Evolutionary conservation across 1,140 invertebrate species (phyloP).

Genomic region (Physella acuta): DNA sequence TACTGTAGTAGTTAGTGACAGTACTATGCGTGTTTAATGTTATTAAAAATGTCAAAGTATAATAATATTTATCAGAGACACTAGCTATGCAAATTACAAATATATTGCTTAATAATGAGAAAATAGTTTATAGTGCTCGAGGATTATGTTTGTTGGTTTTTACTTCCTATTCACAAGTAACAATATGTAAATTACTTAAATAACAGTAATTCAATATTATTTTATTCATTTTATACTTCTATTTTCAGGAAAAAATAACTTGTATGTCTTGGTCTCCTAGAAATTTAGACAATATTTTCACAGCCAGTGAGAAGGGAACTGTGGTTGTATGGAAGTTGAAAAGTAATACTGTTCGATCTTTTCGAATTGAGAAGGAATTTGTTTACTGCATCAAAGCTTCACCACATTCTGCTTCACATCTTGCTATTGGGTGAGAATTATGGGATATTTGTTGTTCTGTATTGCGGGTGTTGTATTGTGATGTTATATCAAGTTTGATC

Average conservation of each 20-base stretch:
- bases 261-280: slow-evolving; percentile 37
- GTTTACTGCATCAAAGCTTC: slow-evolving; percentile 66
- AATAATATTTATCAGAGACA: neutral
- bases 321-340: slow-evolving; percentile 69
- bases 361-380: slow-evolving; percentile 63
- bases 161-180: too few relatives aligned
- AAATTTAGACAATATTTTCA: slow-evolving; percentile 38
- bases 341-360: slow-evolving; percentile 61
- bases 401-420: slow-evolving; percentile 66
- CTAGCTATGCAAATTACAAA: neutral
- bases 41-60: neutral
- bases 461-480: neutral
- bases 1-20: neutral
- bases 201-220: neutral
- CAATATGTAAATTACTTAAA: neutral
- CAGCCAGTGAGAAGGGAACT: slow-evolving; percentile 63
- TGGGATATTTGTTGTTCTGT: neutral
- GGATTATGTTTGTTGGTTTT: neutral
- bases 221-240: slow-evolving; percentile 7
- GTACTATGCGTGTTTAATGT: neutral
- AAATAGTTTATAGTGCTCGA: neutral
- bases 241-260: slow-evolving; percentile 49
- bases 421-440: slow-evolving; percentile 69
- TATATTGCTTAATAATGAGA: neutral
- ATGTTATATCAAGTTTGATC: neutral